Evolutionary conservation across 2,888 invertebrate species (phyloP).

Genomic region (Lissonota sp.): DNA sequence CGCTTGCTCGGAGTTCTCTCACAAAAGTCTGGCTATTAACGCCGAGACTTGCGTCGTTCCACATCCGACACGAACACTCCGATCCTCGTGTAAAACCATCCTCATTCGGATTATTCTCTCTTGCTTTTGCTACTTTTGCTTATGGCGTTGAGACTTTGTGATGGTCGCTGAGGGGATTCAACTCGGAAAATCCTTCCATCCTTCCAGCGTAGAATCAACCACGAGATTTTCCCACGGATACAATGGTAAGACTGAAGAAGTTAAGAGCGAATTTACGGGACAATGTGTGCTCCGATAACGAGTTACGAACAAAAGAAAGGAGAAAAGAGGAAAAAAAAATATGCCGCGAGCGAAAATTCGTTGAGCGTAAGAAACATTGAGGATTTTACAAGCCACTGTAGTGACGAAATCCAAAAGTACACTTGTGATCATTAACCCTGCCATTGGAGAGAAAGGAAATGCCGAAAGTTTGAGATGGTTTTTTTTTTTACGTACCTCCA

Average conservation of each 20-base stretch:
- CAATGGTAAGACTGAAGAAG: constrained; percentile 24
- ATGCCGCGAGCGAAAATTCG: background rate
- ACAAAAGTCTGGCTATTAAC: constrained; percentile 72
- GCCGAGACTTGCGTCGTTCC: constrained; percentile 69
- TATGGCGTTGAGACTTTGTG: background rate
- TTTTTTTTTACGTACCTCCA: constrained; percentile 21
- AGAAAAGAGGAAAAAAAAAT: constrained; percentile 1
- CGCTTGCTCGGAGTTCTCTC: constrained; percentile 11
- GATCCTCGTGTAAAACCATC: constrained; percentile 1
- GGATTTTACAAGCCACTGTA: constrained; percentile 1
- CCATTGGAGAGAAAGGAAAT: constrained; percentile 11
- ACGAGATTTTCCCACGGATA: constrained; percentile 63
- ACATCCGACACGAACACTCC: constrained; percentile 73
- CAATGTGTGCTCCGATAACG: background rate
- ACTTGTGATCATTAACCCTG: constrained; percentile 28
- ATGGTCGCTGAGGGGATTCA: constrained; percentile 19
- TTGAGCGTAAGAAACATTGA: no score
- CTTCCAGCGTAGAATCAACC: background rate
- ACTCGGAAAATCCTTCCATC: background rate
- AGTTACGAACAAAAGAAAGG: constrained; percentile 11
- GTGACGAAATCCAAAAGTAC: constrained; percentile 34
- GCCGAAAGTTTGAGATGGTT: constrained; percentile 20
- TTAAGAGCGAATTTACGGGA: constrained; percentile 23
- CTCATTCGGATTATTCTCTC: constrained; percentile 33
- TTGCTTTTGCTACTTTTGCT: constrained; percentile 14